Base-by-base conservation (phyloP, 2,113 vertebrate species). In the Phalacrocorax carbo region DNA sequence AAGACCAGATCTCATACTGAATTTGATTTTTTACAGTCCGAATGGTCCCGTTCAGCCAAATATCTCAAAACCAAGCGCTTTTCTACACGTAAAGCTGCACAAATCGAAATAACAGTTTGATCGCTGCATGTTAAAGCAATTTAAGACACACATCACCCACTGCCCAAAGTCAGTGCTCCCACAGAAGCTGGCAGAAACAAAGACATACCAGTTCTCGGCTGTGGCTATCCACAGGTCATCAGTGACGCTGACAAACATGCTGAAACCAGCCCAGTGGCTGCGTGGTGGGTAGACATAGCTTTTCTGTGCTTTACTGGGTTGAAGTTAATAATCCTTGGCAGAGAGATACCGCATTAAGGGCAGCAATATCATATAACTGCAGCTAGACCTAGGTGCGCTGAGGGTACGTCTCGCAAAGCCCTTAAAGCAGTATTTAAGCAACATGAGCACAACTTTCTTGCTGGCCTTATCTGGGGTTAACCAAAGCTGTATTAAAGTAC, bases 201-300 rank as follows among this genome's bases (percentile, higher is more conserved):
- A 25, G 48, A 27, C 26, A 5, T 3, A 44, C 5, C 44, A 36
- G 34, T n/a, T 46, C 42, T 62, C 34, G 61, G 40, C 30, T 48
- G 30, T 46, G 70, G 30, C 36, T 76, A 9, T 29, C 44, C 91
- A 34, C 36, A 34, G 10, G 16, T 51, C 57, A 66, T 6, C 60
- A 66, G 13, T 1, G 0, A 27, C 3, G 5, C 0, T 34, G 51
- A 73, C 60, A 73, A 73, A 91, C 5, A n/a, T 1, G 7, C 90
- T 68, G 48, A 86, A 94, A 58, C 44, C 64, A 82, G 36, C 12
- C 82, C 78, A 73, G 69, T 15, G 46, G 69, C 69, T 78, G 73
- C 89, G 32, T 6, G 14, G 34, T 49, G 51, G 61, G 23, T 78
- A 82, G 65, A 16, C 4, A 5, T 1, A 51, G 57, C 68, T 64